Base-by-base conservation (phyloP, 2,113 vertebrate species). In the Etia nguti region DNA sequence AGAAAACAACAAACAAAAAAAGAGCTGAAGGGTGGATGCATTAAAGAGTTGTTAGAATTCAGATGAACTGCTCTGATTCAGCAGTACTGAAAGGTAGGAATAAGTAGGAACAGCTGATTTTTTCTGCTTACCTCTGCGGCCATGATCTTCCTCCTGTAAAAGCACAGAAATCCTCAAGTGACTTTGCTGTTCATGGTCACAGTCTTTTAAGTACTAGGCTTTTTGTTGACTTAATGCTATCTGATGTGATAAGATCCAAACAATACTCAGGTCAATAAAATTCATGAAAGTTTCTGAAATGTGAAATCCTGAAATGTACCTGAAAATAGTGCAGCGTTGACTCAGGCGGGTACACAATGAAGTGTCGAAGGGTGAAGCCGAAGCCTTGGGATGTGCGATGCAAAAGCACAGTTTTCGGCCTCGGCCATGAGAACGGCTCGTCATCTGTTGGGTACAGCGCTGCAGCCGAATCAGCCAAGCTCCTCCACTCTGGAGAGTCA, bases 311-410 rank as follows among this genome's bases (percentile, higher is more conserved):
- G 52, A 84, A 22, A 82, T 50, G 80, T 92, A 99, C 99, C 97
- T 96, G 98, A 88, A 97, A 97, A 93, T 95, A 96, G 4, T 98
- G 97, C 91, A 97, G 92, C 36, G 97, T 97, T 9, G 99, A 99
- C 92, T 99, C 98, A 0, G 98, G 99, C 5, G 99, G 99, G 89
- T 99, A 99, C 82, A 99, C 99, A 80, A 99, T 99, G 95, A 99
- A 99, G 95, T 99, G 99, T 29, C 99, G 97, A 93, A 99, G 96
- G 20, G 99, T 99, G 92, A 99, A 99, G 85, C 99, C 99, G 81
- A 99, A 99, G 20, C 99, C 99, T 82, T 97, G 96, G 79, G 97
- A 95, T 73, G 98, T 98, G 90, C 98, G 98, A 75, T 94, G 96
- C 60, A 99, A 93, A 50, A 89, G 84, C 0, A 99, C 96, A 2